phyloP scores from a whole-genome alignment of 2,888 invertebrate genomes.

The Spisula solida region DNA sequence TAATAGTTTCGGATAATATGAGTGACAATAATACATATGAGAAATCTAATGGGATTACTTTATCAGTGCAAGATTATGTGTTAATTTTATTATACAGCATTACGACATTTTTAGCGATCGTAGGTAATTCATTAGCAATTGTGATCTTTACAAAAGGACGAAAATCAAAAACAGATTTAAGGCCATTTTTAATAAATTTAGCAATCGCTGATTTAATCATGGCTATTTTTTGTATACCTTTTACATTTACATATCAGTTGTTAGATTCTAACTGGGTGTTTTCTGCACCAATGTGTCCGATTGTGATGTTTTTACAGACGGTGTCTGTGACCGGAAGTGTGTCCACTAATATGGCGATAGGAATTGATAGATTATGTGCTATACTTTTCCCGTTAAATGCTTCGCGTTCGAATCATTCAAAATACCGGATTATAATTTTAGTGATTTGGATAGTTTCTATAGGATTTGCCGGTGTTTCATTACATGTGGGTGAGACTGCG shows the following conservation, averaged over 20 bases:
- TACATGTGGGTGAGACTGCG: conserved; percentile 81
- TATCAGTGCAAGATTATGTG: conserved; percentile 59
- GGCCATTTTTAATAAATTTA: conserved; percentile 93
- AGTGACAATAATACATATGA: conserved; percentile 29
- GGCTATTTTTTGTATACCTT: conserved; percentile 96
- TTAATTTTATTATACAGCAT: conserved; percentile 87
- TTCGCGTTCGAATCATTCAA: conserved; percentile 86
- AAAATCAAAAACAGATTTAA: conserved; percentile 85
- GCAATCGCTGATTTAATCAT: conserved; percentile 96
- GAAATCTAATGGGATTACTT: conserved; percentile 21
- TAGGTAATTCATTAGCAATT: conserved; percentile 88
- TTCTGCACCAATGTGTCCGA: conserved; percentile 88
- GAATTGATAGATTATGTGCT: conserved; percentile 88
- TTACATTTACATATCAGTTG: conserved; percentile 90
- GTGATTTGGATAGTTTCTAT: conserved; percentile 88
- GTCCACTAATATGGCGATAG: conserved; percentile 88
- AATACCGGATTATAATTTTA: conserved; percentile 86
- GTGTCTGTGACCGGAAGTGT: conserved; percentile 88
- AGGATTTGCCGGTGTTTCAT: conserved; percentile 86
- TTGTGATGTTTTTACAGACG: conserved; percentile 88
- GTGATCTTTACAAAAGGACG: conserved; percentile 88
- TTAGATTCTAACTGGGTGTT: conserved; percentile 88
- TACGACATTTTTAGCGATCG: conserved; percentile 88
- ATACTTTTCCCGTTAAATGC: conserved; percentile 82
- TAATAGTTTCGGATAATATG: conserved; percentile 13